Base-by-base conservation (phyloP, 2,797 vertebrate species). In the Decapterus maruadsi region DNA sequence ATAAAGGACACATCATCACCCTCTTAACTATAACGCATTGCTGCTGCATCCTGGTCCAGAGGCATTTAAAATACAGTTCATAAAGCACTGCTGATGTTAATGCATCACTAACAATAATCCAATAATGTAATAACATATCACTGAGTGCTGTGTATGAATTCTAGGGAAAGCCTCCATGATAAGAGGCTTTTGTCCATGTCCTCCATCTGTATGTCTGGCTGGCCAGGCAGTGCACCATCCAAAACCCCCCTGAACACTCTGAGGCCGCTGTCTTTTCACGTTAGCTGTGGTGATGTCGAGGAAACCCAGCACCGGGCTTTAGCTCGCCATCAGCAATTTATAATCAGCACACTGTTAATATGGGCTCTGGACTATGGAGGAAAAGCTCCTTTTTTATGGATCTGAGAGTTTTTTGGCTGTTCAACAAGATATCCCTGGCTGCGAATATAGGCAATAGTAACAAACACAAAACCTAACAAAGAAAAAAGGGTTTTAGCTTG, bases 161-260 rank as follows among this genome's bases (percentile, higher is more conserved):
- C 36, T 4, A 31, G 20, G 73, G 73, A 64, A 62, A 56, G 7
- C 40, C 16, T 56, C 29, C 26, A 29, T 65, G 65, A 73, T 90
- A 48, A 74, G 72, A 81, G 83, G 58, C 66, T 84, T 85, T 61
- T 72, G 53, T 66, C 26, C 75, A 48, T 48, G 77, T 61, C 43
- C 66, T 87, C 74, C 75, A 69, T 78, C 14, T 78, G 75, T 36
- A 82, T 46, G 77, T 80, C 61, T 3, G 63, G 61, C 80, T 75
- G 87, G 79, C 75, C 8, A 87, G 79, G 62, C 87, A 57, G 54
- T 31, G 53, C 73, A 79, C 80, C 85, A 72, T 70, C 86, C 72
- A 66, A 81, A 56, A 56, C 26, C 0, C 45, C 51, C 12, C 1
- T 45, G 29, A 4, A 78, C 81, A 75, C 51, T 68, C 85, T 58